phyloP scores from a whole-genome alignment of 2,888 invertebrate genomes.

The Epistrophella euchroma region DNA sequence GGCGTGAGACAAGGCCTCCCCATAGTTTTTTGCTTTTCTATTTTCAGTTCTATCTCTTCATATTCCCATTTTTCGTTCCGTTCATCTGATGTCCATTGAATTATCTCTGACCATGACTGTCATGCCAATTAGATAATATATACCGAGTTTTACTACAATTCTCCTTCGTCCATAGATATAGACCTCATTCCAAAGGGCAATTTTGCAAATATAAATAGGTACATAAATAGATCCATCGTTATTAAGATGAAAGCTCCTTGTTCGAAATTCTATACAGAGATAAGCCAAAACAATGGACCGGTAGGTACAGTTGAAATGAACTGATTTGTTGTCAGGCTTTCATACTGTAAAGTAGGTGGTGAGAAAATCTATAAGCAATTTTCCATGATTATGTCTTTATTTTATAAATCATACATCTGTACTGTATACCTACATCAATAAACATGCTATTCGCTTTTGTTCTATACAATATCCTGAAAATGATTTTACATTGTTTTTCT shows the following conservation, averaged over 20 bases:
- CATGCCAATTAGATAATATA: constrained; percentile 74
- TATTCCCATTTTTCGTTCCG: constrained; percentile 61
- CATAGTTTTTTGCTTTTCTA: constrained; percentile 41
- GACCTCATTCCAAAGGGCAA: neutral
- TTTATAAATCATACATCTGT: neutral
- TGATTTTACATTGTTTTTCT: constrained; percentile 2
- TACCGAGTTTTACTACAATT: constrained; percentile 53
- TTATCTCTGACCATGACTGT: constrained; percentile 74
- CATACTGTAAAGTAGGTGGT: constrained; percentile 60
- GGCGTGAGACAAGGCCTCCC: constrained; percentile 56
- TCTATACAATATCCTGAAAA: constrained; percentile 4
- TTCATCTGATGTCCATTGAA: constrained; percentile 69
- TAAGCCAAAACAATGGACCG: constrained; percentile 67
- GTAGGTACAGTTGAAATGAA: constrained; percentile 66
- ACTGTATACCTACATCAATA: constrained; percentile 2
- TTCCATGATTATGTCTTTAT: constrained; percentile 45
- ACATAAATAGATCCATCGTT: constrained; percentile 14
- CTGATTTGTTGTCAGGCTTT: constrained; percentile 64
- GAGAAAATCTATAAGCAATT: constrained; percentile 52
- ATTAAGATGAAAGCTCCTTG: constrained; percentile 46
- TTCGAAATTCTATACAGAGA: constrained; percentile 63
- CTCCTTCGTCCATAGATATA: constrained; percentile 18
- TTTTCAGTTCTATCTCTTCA: constrained; percentile 30
- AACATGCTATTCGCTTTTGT: neutral
- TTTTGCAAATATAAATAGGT: constrained; percentile 30